A percentile compares a stretch with the other conserved stretches of the same genome.
Conservation (phyloP, 2,797 vertebrate species). For the Alauda arvensis region DNA sequence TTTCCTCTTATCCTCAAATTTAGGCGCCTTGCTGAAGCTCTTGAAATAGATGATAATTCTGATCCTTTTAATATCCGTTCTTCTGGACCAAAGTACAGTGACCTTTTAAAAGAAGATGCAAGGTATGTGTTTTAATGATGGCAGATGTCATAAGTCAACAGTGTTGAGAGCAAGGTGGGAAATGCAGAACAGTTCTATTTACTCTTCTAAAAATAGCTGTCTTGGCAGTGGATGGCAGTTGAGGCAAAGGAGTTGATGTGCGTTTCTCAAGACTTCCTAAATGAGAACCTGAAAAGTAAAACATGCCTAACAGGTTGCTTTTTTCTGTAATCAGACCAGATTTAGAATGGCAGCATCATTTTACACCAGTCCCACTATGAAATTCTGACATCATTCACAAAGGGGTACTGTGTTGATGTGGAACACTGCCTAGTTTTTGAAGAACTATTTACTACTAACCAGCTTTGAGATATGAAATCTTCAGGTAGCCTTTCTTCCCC, state of each 20-base stretch:
- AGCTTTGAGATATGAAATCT: not conserved
- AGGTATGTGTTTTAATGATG: conserved; percentile 74
- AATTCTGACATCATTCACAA: not conserved
- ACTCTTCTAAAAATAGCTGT: not conserved
- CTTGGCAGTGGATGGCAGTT: not conserved
- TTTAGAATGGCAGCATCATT: not conserved
- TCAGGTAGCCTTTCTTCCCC: not conserved
- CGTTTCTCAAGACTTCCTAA: not conserved
- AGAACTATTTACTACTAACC: not conserved
- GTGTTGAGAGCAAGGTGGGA: not conserved
- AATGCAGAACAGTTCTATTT: not conserved
- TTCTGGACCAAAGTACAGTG: conserved; percentile 85
- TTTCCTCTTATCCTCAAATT: not conserved
- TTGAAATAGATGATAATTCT: conserved; percentile 87
- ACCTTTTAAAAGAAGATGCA: conserved; percentile 92
- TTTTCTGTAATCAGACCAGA: not conserved
- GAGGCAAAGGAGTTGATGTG: not conserved
- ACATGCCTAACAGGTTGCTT: not conserved
- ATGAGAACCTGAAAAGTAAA: not conserved
- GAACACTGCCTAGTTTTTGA: not conserved
- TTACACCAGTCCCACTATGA: not conserved
- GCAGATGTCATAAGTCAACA: not conserved
- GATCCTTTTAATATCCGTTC: conserved; percentile 90
- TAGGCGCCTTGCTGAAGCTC: conserved; percentile 89
- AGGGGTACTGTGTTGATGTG: not conserved